A percentile compares a stretch with the other conserved stretches of the same genome.
Conservation (phyloP, 1,140 invertebrate species). For the Camponotus vicinus region DNA sequence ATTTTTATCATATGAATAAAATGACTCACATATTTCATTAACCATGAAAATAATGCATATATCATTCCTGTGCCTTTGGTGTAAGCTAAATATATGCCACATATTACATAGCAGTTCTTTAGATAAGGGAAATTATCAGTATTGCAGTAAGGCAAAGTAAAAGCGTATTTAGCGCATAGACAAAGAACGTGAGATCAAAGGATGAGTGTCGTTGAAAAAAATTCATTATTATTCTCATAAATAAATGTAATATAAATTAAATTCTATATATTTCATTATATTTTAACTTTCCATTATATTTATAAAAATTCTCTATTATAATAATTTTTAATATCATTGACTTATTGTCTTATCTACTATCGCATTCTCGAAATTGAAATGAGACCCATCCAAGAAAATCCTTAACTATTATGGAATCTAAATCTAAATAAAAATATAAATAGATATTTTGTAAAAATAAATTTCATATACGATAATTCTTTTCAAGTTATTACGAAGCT, state of each 20-base stretch:
- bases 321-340: neutral
- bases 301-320: neutral
- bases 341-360: neutral
- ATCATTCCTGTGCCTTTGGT: slow-evolving; percentile 39
- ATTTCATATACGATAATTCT: neutral
- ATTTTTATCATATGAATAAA: slow-evolving; percentile 21
- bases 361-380: neutral
- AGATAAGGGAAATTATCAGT: neutral
- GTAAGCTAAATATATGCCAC: slow-evolving; percentile 39
- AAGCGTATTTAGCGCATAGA: neutral
- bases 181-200: neutral
- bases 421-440: neutral
- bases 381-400: neutral
- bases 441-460: neutral
- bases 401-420: neutral
- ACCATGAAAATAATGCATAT: slow-evolving; percentile 23
- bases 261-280: neutral
- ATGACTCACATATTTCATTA: slow-evolving; percentile 34
- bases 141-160: neutral
- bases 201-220: slow-evolving; percentile 1
- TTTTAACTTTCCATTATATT: neutral
- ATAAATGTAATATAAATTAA: neutral
- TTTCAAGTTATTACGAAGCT: neutral
- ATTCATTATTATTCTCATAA: neutral
- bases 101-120: neutral